Base-by-base conservation (phyloP, 1,140 invertebrate species). In the Euura saliciscinereae region DNA sequence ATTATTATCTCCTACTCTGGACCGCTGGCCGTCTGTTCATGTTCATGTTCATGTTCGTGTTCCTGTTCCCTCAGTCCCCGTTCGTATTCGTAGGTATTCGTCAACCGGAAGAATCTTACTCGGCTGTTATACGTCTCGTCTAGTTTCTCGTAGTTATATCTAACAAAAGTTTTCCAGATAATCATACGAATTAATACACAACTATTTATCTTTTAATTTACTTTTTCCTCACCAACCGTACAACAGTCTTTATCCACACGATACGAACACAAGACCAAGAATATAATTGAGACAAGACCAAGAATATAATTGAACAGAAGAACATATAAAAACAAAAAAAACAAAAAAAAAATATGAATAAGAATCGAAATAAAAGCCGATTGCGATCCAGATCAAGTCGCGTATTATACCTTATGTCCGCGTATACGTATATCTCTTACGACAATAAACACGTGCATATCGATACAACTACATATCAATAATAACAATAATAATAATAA, bases 291-390 rank as follows among this genome's bases (percentile, higher is more conserved):
- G n/a, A 28, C 28, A 28, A 28, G 28, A 28, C 28, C 28, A 28
- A 28, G n/a, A 44, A 28, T 51, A 51, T 5, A 28, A 6, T 70
- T 10, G 0, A 13, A n/a, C 11, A 70, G 59, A 70, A 7, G 2
- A 13, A 70, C 6, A 70, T 45, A 70, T 45, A 13, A 51, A 10
- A 7, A 51, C 2, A 70, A 70, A 70, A 13, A 51, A 10, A 7
- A 51, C 2, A 51, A 70, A 44, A 70, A 5, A 44, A 1, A 51
- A 65, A 70, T 65, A 72, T 71, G 66, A 74, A 71, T 65, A 73
- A 68, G 74, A 76, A 72, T 72, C 68, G 51, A 59, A 6, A 59
- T 59, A 11, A n/a, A 3, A 59, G 46, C 2, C 13, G 51, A 59
- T 28, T 28, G 28, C 28, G 28, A 28, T 28, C 28, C 28, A 28